Percentiles rank a stretch among this genome's conserved stretches.
phyloP scores from a whole-genome alignment of 2,888 invertebrate genomes.

The Campoplex nolae region DNA sequence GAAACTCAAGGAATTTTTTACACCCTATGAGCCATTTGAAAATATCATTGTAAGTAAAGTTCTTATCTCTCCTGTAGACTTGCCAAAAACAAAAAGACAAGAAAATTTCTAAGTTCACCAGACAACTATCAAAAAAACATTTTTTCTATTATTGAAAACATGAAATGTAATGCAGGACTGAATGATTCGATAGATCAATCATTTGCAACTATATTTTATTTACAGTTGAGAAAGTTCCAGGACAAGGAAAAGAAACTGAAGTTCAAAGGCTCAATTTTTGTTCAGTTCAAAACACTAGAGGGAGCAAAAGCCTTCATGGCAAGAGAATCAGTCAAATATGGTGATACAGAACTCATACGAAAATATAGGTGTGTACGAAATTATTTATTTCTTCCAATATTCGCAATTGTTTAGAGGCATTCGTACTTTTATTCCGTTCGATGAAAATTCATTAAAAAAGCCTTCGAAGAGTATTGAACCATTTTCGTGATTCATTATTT shows the following conservation, averaged over 20 bases:
- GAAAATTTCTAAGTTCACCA: not conserved
- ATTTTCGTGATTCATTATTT: not conserved
- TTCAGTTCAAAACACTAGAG: conserved; percentile 93
- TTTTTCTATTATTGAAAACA: not conserved
- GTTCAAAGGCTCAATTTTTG: conserved; percentile 97
- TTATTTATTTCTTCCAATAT: not conserved
- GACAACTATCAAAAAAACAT: no score
- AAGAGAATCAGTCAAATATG: conserved; percentile 89
- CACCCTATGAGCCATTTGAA: conserved; percentile 86
- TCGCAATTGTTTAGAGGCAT: not conserved
- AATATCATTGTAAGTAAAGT: conserved; percentile 82
- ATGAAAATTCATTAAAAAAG: not conserved
- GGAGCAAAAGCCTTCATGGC: conserved; percentile 92
- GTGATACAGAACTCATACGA: conserved; percentile 88
- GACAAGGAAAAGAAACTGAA: conserved; percentile 88
- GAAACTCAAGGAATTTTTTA: conserved; percentile 90
- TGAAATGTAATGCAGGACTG: not conserved
- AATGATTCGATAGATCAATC: not conserved
- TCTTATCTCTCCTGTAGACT: not conserved
- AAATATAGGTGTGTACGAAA: conserved; percentile 85
- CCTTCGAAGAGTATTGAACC: not conserved
- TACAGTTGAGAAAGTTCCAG: conserved; percentile 86
- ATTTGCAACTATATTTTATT: not conserved
- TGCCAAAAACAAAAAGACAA: not conserved
- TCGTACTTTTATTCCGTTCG: not conserved